Evolutionary conservation across 2,797 vertebrate species (phyloP), one percentile per base, ranked within the genome.

Genomic region (Premnoplex brunnescens): DNA sequence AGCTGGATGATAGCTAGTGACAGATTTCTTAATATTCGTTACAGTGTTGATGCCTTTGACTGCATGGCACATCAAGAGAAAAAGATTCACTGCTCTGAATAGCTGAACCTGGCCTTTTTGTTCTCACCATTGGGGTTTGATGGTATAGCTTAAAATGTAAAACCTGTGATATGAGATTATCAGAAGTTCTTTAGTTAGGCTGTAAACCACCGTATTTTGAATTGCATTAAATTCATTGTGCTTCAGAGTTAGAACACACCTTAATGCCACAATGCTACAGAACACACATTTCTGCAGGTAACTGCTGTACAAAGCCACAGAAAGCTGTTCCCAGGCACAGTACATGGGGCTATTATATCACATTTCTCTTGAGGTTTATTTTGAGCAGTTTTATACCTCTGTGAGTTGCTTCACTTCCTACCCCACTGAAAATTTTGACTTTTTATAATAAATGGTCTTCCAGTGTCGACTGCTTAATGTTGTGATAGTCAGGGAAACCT

Each of bases 1-100:
- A 55, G 30, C 21, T 2, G 20, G 49, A 56, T 87, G 85, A 92
- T 91, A 89, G 62, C 74, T 88, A 55, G 36, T 72, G 89, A 94
- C 78, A 90, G 83, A 92, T 77, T 88, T 88, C 56, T 67, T 75
- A 80, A 74, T 94, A 83, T 88, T 88, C 9, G 30, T 86, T 96
- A 78, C 58, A 18, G 34, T 15, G 56, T 69, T 88, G 78, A 41
- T 95, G 90, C 51, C 73, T 95, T 91, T 88, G 60, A 64, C 73
- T 60, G 32, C 14, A 46, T 24, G 60, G 52, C 32, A 48, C 73
- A 77, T 88, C 81, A 80, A 72, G 54, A 79, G 60, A 43, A 77
- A 67, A 87, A 86, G 73, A 74, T 77, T 77, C 85, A 9, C 21
- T 77, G 72, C 73, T 83, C 81, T 80, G 56, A 87, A 49, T 7